Percentiles rank a stretch among this genome's conserved stretches.
phyloP scores from a whole-genome alignment of 1,140 invertebrate genomes.

The Triops cancriformis region DNA sequence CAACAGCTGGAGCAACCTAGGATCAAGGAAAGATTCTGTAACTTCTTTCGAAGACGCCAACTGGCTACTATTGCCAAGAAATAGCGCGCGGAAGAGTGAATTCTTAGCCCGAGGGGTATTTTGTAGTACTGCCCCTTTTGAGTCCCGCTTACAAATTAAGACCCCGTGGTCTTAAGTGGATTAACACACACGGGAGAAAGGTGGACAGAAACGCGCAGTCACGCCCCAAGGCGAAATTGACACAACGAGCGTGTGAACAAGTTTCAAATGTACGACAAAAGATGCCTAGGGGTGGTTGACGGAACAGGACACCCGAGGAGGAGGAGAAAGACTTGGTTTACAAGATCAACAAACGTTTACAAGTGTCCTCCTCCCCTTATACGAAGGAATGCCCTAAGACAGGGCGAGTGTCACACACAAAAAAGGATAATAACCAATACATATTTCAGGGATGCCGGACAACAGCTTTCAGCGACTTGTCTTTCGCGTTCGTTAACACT shows the following conservation, averaged over 20 bases:
- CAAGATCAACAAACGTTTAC: no score
- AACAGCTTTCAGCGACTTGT: neutral
- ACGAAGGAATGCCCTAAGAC: no score
- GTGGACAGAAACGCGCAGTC: neutral
- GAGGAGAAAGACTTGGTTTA: no score
- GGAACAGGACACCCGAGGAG: no score
- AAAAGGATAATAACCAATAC: neutral
- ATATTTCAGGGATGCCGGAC: slow-evolving; percentile 4
- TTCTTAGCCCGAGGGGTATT: neutral
- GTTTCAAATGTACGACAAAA: neutral
- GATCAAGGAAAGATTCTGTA: neutral
- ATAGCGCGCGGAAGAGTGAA: neutral
- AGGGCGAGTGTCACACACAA: no score
- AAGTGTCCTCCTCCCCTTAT: no score
- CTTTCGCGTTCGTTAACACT: neutral
- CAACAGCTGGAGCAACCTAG: neutral
- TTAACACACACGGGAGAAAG: neutral
- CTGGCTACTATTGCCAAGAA: neutral
- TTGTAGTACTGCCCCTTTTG: neutral
- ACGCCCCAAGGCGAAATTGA: neutral
- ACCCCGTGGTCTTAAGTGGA: neutral
- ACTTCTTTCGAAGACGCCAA: neutral
- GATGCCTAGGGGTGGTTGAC: neutral
- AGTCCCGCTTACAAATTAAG: neutral
- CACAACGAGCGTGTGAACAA: neutral